A percentile compares a stretch with the other conserved stretches of the same genome.
Conservation (phyloP, 2,888 invertebrate species). For the Parascotia fuliginaria region DNA sequence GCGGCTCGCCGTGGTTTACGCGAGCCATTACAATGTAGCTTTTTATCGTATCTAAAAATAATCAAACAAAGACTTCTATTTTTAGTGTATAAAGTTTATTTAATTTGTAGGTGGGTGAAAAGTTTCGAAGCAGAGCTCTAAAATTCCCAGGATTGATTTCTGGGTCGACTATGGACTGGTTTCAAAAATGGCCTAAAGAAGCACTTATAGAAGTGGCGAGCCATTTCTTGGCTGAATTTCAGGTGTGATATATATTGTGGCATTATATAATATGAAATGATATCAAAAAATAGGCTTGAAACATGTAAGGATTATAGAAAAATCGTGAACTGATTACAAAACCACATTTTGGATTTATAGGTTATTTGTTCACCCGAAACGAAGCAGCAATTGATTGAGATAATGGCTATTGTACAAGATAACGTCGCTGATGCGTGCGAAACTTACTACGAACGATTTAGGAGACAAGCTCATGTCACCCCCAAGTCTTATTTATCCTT, state of each 20-base stretch:
- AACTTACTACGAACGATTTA: slow-evolving; percentile 92
- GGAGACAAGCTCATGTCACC: slow-evolving; percentile 94
- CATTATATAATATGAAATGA: neutral
- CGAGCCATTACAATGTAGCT: no score
- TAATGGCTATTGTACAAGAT: slow-evolving; percentile 94
- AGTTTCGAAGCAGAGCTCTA: slow-evolving; percentile 93
- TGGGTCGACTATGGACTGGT: slow-evolving; percentile 97
- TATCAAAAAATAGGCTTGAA: no score
- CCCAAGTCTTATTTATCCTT: slow-evolving; percentile 96
- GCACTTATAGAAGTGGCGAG: slow-evolving; percentile 93
- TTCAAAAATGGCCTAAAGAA: slow-evolving; percentile 94
- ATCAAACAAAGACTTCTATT: no score
- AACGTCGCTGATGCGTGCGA: slow-evolving; percentile 90
- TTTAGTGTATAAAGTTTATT: no score
- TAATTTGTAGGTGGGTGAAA: slow-evolving; percentile 97
- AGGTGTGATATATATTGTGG: slow-evolving; percentile 54
- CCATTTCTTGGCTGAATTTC: slow-evolving; percentile 90
- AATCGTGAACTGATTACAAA: no score
- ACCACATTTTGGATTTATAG: no score
- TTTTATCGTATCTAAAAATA: no score
- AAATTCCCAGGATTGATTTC: slow-evolving; percentile 97
- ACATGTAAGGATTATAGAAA: no score
- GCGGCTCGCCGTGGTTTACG: no score
- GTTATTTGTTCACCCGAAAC: slow-evolving; percentile 88
- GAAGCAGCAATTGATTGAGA: slow-evolving; percentile 90